These are phyloP conservation scores for Strix aluco DNA, from an alignment of 2,113 vertebrate species.

Conservation along the genomic window DNA sequence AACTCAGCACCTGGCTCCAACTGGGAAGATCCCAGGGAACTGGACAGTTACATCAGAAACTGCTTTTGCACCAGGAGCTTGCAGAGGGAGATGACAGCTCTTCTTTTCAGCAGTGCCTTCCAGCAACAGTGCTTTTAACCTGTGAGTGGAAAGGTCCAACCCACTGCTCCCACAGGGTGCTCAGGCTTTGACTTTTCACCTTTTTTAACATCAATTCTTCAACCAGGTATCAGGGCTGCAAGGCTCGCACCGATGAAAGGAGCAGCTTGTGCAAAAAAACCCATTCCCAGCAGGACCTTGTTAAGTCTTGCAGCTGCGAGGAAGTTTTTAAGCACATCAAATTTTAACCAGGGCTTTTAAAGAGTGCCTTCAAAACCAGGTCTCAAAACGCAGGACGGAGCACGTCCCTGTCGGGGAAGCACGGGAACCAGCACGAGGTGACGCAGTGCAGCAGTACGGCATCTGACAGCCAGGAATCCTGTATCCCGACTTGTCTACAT, in stretches of 20 bases:
- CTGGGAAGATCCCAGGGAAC: not conserved
- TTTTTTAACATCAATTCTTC: not conserved
- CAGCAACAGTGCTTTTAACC: not conserved
- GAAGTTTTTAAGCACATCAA: not conserved
- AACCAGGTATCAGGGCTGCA: not conserved
- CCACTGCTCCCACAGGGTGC: not conserved
- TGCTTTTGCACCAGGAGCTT: not conserved
- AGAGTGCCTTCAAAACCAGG: not conserved
- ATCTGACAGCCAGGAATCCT: constrained; percentile 16
- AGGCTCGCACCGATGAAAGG: rapidly evolving
- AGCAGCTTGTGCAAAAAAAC: not conserved
- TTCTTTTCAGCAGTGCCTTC: not conserved
- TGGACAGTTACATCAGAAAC: not conserved
- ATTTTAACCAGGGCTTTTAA: constrained; percentile 15
- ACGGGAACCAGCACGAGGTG: not conserved
- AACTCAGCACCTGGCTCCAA: not conserved
- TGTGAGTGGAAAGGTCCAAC: not conserved
- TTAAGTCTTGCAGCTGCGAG: not conserved
- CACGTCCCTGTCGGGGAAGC: not conserved
- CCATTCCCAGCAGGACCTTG: not conserved
- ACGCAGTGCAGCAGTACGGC: constrained; percentile 27
- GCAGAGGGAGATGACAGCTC: not conserved
- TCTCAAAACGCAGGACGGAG: rapidly evolving
- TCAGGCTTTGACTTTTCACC: not conserved
- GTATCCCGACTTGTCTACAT: not conserved